These are phyloP conservation scores for Callorhinus ursinus DNA, from an alignment of 2,113 vertebrate genomes.

Conservation along the genomic window DNA sequence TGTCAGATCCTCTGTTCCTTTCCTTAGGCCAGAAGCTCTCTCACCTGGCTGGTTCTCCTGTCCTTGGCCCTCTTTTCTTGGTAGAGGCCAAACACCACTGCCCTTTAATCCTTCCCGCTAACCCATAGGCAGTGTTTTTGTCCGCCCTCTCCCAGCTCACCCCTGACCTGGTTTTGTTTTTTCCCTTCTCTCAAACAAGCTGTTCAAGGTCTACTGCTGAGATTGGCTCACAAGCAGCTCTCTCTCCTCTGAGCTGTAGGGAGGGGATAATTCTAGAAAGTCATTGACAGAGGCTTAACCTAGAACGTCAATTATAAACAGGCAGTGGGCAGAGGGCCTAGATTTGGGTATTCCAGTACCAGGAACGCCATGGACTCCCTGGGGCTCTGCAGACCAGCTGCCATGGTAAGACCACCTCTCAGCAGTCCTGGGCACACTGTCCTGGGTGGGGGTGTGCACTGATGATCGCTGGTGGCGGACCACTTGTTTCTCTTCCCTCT, in stretches of 20 bases:
- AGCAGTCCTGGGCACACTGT: not conserved
- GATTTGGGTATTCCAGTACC: not conserved
- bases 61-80: not conserved
- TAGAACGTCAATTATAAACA: not conserved
- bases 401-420: not conserved
- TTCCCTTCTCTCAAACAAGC: conserved; percentile 1
- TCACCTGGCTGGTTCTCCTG: not conserved
- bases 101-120: not conserved
- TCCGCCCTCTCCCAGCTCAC: not conserved
- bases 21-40: not conserved
- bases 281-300: conserved; percentile 25
- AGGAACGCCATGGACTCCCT: not conserved
- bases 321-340: not conserved
- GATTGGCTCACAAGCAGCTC: not conserved
- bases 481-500: not conserved
- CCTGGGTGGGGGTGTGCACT: not conserved
- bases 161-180: conserved; percentile 51
- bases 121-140: not conserved
- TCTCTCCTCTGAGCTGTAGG: not conserved
- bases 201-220: conserved; percentile 10
- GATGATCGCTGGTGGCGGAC: not conserved
- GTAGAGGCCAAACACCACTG: conserved; percentile 29
- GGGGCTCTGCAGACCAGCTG: not conserved
- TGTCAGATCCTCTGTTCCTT: not conserved
- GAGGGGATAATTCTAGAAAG: not conserved